These are phyloP conservation scores for Zosterops hypoxanthus DNA, from an alignment of 2,113 vertebrate genomes.

Conservation along the genomic window DNA sequence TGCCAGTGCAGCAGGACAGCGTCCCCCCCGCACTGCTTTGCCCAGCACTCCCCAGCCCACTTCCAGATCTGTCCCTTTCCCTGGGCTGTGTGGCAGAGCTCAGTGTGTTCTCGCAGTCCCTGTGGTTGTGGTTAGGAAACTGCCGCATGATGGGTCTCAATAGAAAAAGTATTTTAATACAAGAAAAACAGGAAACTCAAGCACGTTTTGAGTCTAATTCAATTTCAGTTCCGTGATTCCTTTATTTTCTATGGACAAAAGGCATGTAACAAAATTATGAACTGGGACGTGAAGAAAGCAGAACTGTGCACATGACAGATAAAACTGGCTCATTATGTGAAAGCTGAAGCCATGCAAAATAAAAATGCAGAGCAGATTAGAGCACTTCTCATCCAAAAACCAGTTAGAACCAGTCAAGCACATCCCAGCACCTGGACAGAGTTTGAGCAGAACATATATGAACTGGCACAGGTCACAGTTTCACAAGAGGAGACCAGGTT, in stretches of 20 bases:
- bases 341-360: constrained; percentile 47
- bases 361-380: constrained; percentile 52
- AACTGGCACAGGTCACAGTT: constrained; percentile 23
- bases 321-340: constrained; percentile 52
- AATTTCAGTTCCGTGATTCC: constrained; percentile 66
- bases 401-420: constrained; percentile 47
- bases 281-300: constrained; percentile 62
- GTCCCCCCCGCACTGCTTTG: fast-evolving
- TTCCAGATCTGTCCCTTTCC: not conserved
- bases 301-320: constrained; percentile 56
- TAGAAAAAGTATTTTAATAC: constrained; percentile 70
- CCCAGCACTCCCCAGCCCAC: not conserved
- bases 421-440: constrained; percentile 32
- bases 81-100: not conserved
- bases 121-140: constrained; percentile 66
- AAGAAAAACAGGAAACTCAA: constrained; percentile 70
- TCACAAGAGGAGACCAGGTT: not conserved
- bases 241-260: constrained; percentile 70
- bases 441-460: constrained; percentile 5
- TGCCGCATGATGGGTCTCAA: constrained; percentile 48
- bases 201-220: constrained; percentile 64
- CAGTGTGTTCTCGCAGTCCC: constrained; percentile 5
- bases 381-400: constrained; percentile 43
- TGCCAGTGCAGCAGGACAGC: not conserved
- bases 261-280: constrained; percentile 56